A percentile compares a stretch with the other conserved stretches of the same genome.
Evolutionary conservation across 2,113 vertebrate species (phyloP).

Genomic region (Pelusios castaneus): DNA sequence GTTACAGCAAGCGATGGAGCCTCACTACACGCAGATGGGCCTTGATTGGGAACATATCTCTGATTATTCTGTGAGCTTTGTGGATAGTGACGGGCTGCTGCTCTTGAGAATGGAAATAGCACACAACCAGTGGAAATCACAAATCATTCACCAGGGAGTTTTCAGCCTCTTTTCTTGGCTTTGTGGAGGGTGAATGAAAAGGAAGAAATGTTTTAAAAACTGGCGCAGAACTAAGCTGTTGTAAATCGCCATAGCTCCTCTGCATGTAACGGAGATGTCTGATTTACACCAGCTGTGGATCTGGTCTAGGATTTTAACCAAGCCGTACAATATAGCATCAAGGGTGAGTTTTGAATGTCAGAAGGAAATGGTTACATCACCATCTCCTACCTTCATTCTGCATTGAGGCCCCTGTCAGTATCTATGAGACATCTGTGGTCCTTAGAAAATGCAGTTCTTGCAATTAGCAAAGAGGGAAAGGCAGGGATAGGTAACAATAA

Average conservation of each 20-base stretch:
- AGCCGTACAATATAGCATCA: background rate
- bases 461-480: background rate
- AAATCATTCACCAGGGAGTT: background rate
- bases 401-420: background rate
- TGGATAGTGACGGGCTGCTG: background rate
- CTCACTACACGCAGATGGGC: conserved; percentile 1
- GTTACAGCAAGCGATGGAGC: conserved; percentile 45
- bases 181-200: background rate
- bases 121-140: background rate
- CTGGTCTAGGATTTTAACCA: background rate
- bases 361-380: background rate
- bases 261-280: background rate
- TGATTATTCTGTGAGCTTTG: background rate
- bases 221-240: background rate
- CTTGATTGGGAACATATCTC: background rate
- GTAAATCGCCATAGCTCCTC: background rate
- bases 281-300: background rate
- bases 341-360: background rate
- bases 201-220: background rate
- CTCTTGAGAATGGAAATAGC: background rate
- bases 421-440: background rate
- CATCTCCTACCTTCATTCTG: background rate
- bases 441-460: background rate
- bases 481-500: background rate
- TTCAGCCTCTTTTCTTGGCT: background rate